Base-by-base conservation (phyloP, 1,140 invertebrate genomes). In the Lepeophtheirus salmonis region DNA sequence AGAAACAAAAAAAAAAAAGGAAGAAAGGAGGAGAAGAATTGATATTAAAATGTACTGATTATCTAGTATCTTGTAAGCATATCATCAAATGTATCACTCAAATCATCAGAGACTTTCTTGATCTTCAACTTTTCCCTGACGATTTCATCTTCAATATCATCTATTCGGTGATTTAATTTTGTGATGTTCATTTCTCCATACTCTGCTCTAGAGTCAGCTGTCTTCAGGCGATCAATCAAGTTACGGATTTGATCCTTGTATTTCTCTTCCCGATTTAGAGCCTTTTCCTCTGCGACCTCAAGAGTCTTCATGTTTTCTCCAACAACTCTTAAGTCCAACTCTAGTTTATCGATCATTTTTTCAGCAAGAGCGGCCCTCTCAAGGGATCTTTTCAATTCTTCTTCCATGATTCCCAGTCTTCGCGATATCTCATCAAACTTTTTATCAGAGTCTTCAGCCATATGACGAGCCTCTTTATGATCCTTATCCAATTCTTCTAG, bases 341-440 rank as follows among this genome's bases (percentile, higher is more conserved):
- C 56, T 3, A 57, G 17, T 41, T 57, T 23, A 4, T 54, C 23
- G 52, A 54, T 24, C 16, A 20, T 20, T 21, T 54, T 18, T 13
- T 57, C 56, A 16, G 56, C 56, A n/a, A 30, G 17, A 16, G 17
- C 23, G n/a, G 56, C 56, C 17, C 56, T 1, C 24, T 57, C 56
- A n/a, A 18, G n/a, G 12, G 56, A 51, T 17, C 56, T 14, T 17
- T 41, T 60, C 10, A 60, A 30, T 21, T 60, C 57, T 21, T 60
- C 57, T 21, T 60, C 57, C 57, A 60, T 60, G 18, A 60, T 41
- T 3, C 57, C 57, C 1, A 60, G 30, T 21, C 57, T 18, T 2
- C 57, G 26, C 6, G 16, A 26, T 17, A 49, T 60, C 23, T 60
- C 57, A 23, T 60, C 57, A 48, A 41, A 50, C 23, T 60, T 60